Conservation (phyloP, 1,140 invertebrate species). For the Steinernema feltiae region DNA sequence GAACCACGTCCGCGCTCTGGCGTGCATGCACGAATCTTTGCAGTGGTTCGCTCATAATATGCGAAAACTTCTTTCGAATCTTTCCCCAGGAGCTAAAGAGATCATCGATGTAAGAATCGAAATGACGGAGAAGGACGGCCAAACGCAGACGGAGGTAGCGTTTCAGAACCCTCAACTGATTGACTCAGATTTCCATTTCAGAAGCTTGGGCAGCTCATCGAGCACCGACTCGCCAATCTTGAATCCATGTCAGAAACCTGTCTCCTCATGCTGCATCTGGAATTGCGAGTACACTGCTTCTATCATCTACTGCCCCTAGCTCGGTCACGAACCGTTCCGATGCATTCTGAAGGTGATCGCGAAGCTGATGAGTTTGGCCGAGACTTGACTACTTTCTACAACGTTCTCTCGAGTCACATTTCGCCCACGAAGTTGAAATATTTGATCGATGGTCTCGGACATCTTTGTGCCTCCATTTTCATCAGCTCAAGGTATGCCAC, state of each 20-base stretch:
- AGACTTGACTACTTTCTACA: constrained; percentile 73
- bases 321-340: constrained; percentile 59
- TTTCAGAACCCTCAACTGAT: not conserved
- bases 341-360: constrained; percentile 71
- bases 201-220: constrained; percentile 39
- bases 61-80: constrained; percentile 20
- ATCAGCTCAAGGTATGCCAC: constrained; percentile 66
- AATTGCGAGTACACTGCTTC: constrained; percentile 86
- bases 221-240: constrained; percentile 71
- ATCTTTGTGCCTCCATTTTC: constrained; percentile 75
- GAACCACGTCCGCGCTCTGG: constrained; percentile 64
- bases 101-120: constrained; percentile 11
- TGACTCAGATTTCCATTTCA: not conserved
- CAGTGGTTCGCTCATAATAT: constrained; percentile 62
- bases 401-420: constrained; percentile 70
- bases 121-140: not conserved
- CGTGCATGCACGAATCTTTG: constrained; percentile 83
- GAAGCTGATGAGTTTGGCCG: constrained; percentile 74
- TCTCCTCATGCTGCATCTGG: constrained; percentile 80
- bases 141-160: not conserved
- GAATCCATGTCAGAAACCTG: constrained; percentile 82
- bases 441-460: constrained; percentile 85
- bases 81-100: constrained; percentile 36
- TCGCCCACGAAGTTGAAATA: constrained; percentile 77
- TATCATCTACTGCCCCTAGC: constrained; percentile 74